Percentiles rank a stretch among this genome's conserved stretches.
Evolutionary conservation across 2,113 vertebrate genomes (phyloP).

Genomic region (Alces alces): DNA sequence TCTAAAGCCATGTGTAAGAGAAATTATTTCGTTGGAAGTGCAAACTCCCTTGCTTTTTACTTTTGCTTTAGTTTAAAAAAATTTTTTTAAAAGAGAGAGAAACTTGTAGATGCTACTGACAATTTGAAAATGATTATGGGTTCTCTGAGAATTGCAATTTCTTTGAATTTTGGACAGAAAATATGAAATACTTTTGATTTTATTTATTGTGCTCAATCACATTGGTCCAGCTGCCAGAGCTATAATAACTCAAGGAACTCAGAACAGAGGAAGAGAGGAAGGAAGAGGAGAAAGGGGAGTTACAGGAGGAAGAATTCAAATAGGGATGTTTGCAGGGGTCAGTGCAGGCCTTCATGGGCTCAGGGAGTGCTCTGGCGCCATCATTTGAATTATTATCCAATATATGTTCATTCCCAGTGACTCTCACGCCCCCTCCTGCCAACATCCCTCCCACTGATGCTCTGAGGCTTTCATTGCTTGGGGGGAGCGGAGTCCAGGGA

Average conservation of each 20-base stretch:
- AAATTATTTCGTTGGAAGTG: slow-evolving; percentile 20
- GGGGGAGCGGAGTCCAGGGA: not conserved
- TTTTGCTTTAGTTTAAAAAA: slow-evolving; percentile 19
- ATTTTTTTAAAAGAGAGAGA: not conserved
- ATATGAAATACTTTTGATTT: not conserved
- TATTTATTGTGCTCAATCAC: not conserved
- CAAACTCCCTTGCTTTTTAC: not conserved
- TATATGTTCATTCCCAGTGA: not conserved
- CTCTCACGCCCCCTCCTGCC: not conserved
- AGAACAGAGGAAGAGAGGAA: not conserved
- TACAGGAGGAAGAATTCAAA: not conserved
- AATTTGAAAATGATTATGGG: not conserved
- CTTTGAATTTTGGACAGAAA: not conserved
- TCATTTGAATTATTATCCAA: not conserved
- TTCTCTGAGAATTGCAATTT: not conserved
- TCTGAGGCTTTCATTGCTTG: not conserved
- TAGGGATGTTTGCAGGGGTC: rapidly evolving
- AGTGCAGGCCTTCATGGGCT: rapidly evolving
- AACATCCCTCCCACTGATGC: not conserved
- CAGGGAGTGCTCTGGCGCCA: rapidly evolving
- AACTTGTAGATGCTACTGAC: not conserved
- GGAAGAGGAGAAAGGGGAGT: not conserved
- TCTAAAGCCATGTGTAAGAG: not conserved
- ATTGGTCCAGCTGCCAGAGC: not conserved
- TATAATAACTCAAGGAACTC: not conserved